These are phyloP conservation scores for human DNA, from an alignment of 2,113 vertebrate species.

Conservation along the genomic window DNA sequence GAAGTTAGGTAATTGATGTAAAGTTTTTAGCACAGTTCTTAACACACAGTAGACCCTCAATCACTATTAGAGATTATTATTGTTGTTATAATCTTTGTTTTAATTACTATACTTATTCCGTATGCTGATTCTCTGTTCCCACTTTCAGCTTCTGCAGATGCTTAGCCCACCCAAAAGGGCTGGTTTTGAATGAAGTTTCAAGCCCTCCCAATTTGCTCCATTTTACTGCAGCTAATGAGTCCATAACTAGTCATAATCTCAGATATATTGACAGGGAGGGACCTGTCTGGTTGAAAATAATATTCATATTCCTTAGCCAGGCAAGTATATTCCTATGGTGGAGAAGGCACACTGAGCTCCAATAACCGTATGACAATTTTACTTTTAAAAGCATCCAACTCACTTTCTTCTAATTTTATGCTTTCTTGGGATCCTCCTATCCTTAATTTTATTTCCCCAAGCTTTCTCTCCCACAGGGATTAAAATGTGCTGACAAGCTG, in stretches of 20 bases:
- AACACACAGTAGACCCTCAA: background rate
- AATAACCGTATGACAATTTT: background rate
- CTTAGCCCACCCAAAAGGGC: background rate
- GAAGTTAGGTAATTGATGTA: background rate
- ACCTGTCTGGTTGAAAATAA: background rate
- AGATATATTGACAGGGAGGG: background rate
- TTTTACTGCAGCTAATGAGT: background rate
- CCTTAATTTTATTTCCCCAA: conserved; percentile 54
- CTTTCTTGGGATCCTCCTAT: conserved; percentile 17
- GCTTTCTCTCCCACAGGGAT: conserved; percentile 15
- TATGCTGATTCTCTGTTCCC: background rate
- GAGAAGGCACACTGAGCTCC: background rate
- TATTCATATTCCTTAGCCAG: background rate
- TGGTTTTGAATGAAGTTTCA: background rate
- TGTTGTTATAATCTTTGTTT: background rate
- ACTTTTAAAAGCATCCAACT: conserved; percentile 27
- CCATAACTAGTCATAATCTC: background rate
- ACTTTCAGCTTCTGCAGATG: background rate
- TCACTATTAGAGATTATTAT: background rate
- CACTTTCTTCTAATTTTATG: conserved; percentile 44
- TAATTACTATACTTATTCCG: background rate
- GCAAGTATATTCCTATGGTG: background rate
- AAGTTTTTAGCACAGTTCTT: background rate
- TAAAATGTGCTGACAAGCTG: conserved; percentile 53
- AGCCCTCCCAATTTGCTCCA: background rate